These are phyloP conservation scores for Choristoneura fumiferana DNA, from an alignment of 1,140 invertebrate species.

Conservation along the genomic window DNA sequence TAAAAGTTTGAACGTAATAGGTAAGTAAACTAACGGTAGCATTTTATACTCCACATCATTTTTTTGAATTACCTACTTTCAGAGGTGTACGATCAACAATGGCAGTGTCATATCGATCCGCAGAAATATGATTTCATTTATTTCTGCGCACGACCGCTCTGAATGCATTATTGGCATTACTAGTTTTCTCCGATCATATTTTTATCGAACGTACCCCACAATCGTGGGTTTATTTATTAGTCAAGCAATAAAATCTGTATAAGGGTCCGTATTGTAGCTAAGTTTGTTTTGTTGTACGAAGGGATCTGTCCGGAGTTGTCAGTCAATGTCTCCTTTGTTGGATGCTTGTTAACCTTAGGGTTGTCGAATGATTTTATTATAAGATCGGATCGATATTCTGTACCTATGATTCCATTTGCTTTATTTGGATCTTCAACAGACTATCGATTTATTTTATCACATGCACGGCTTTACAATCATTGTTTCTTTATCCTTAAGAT, in stretches of 20 bases:
- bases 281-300: constrained; percentile 55
- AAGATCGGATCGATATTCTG: too few species aligned
- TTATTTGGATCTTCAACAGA: too few species aligned
- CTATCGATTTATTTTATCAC: too few species aligned
- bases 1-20: too few species aligned
- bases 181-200: constrained; percentile 42
- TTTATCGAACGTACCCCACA: constrained; percentile 44
- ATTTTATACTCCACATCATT: too few species aligned
- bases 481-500: too few species aligned
- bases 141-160: constrained; percentile 35
- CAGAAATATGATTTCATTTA: constrained; percentile 14
- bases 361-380: constrained; percentile 31
- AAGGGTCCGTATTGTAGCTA: constrained; percentile 62
- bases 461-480: too few species aligned
- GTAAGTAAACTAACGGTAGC: too few species aligned
- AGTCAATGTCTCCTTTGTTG: constrained; percentile 56
- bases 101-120: too few species aligned
- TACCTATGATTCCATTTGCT: too few species aligned
- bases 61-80: too few species aligned
- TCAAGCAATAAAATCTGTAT: constrained; percentile 59
- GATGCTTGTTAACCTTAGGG: constrained; percentile 44
- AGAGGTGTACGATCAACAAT: too few species aligned
- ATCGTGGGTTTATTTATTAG: constrained; percentile 70
- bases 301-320: constrained; percentile 48
- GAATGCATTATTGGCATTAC: constrained; percentile 62